Evolutionary conservation across 2,888 invertebrate genomes (phyloP).

Genomic region (Mayetiola destructor): DNA sequence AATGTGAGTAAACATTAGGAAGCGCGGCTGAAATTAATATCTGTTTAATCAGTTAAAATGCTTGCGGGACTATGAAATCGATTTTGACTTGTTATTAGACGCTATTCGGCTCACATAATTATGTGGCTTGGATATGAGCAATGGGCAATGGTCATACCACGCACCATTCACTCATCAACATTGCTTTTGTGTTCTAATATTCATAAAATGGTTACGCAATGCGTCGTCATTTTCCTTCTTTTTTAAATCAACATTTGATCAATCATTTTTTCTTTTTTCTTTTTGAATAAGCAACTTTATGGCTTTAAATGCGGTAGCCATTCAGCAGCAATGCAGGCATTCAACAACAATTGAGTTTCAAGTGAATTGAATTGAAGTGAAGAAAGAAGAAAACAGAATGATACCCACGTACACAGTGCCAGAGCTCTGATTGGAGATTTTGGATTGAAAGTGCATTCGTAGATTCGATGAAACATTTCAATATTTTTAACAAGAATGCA

Average conservation of each 20-base stretch:
- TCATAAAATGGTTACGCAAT: too few relatives aligned
- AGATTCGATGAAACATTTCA: not conserved
- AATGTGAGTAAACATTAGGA: not conserved
- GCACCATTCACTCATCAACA: not conserved
- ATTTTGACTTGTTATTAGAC: not conserved
- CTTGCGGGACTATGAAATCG: not conserved
- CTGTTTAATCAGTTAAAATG: not conserved
- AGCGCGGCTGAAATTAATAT: not conserved
- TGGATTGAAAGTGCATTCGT: too few relatives aligned
- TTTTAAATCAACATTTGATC: not conserved
- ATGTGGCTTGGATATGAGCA: too few relatives aligned
- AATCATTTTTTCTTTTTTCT: not conserved
- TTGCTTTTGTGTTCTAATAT: too few relatives aligned
- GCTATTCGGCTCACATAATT: too few relatives aligned
- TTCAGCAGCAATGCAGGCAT: not conserved
- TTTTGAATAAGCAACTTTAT: not conserved
- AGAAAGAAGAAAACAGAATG: not conserved
- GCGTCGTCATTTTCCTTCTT: not conserved
- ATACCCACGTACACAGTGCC: too few relatives aligned
- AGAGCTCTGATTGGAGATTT: too few relatives aligned
- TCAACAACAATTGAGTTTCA: not conserved
- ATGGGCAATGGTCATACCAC: too few relatives aligned
- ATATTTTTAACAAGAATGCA: not conserved
- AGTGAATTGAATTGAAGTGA: not conserved
- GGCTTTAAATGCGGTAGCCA: not conserved